A percentile compares a stretch with the other conserved stretches of the same genome.
phyloP scores from a whole-genome alignment of 1,140 invertebrate genomes.

The Teleopsis dalmanni region DNA sequence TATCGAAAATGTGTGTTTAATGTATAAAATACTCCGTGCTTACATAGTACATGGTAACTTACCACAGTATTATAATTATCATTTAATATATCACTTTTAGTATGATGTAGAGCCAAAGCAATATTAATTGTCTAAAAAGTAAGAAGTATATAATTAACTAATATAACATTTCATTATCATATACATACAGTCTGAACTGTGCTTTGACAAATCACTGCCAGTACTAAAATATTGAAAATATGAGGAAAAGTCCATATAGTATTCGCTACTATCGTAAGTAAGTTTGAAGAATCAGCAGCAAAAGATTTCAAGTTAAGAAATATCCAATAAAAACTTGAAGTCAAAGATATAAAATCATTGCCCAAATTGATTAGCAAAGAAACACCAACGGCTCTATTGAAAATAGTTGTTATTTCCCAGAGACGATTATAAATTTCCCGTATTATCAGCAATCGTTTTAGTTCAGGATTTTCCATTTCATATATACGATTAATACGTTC shows the following conservation, averaged over 20 bases:
- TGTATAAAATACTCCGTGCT: too few species aligned
- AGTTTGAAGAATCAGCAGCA: constrained; percentile 19
- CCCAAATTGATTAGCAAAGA: constrained; percentile 34
- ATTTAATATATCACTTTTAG: constrained; percentile 28
- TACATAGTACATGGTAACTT: constrained; percentile 10
- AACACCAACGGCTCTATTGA: constrained; percentile 29
- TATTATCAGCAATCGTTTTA: constrained; percentile 22
- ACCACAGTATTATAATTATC: constrained; percentile 35
- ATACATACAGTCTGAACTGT: constrained; percentile 31
- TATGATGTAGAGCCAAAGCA: constrained; percentile 30
- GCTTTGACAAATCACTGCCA: constrained; percentile 32
- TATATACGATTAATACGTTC: not conserved
- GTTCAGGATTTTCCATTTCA: constrained; percentile 7
- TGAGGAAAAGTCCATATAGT: constrained; percentile 31
- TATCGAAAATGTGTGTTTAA: too few species aligned
- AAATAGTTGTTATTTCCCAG: constrained; percentile 20
- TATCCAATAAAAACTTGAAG: constrained; percentile 41
- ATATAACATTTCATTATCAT: not conserved
- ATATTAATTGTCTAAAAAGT: constrained; percentile 25
- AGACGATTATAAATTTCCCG: constrained; percentile 30
- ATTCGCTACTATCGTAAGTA: constrained; percentile 28
- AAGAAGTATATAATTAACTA: not conserved
- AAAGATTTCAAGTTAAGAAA: constrained; percentile 34
- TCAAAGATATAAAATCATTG: constrained; percentile 39
- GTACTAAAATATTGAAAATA: constrained; percentile 27